Percentiles rank a stretch among this genome's conserved stretches.
Conservation (phyloP, 2,888 invertebrate species). For the Drosophila algonquin region DNA sequence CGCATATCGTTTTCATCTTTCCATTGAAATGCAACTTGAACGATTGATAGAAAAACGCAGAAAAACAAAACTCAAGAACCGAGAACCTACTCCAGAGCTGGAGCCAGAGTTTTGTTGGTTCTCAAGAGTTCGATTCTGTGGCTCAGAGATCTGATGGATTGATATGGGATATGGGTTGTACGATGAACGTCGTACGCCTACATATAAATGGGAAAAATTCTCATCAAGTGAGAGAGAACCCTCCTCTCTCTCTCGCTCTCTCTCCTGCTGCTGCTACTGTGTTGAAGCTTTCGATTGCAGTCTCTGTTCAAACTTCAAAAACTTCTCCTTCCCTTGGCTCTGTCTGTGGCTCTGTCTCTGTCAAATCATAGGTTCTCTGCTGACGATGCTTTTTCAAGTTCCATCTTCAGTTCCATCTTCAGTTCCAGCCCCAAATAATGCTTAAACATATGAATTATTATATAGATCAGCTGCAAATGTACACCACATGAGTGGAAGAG, state of each 20-base stretch:
- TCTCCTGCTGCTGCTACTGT: background rate
- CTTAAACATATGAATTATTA: slow-evolving; percentile 70
- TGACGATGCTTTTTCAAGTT: slow-evolving; percentile 74
- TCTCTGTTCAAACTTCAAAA: background rate
- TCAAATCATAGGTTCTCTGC: slow-evolving; percentile 40
- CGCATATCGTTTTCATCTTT: slow-evolving; percentile 37
- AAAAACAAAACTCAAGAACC: slow-evolving; percentile 18
- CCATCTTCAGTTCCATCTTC: slow-evolving; percentile 58
- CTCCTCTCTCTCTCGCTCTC: background rate
- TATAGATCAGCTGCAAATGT: slow-evolving; percentile 49
- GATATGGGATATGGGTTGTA: slow-evolving; percentile 18
- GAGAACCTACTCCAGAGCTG: slow-evolving; percentile 7
- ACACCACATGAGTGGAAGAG: background rate
- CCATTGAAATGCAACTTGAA: slow-evolving; percentile 39
- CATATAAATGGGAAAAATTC: slow-evolving; percentile 16
- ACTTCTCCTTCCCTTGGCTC: background rate
- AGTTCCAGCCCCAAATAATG: slow-evolving; percentile 56
- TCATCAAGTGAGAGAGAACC: slow-evolving; percentile 11
- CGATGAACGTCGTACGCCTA: slow-evolving; percentile 7
- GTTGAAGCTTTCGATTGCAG: slow-evolving; percentile 4
- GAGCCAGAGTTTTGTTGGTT: background rate
- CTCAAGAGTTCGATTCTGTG: slow-evolving; percentile 42
- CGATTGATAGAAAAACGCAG: slow-evolving; percentile 24
- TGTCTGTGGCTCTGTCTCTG: background rate
- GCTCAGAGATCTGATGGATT: slow-evolving; percentile 10